Evolutionary conservation across 1,140 invertebrate genomes (phyloP), one percentile per base, ranked within the genome.

Genomic region (Drosophila leontia): DNA sequence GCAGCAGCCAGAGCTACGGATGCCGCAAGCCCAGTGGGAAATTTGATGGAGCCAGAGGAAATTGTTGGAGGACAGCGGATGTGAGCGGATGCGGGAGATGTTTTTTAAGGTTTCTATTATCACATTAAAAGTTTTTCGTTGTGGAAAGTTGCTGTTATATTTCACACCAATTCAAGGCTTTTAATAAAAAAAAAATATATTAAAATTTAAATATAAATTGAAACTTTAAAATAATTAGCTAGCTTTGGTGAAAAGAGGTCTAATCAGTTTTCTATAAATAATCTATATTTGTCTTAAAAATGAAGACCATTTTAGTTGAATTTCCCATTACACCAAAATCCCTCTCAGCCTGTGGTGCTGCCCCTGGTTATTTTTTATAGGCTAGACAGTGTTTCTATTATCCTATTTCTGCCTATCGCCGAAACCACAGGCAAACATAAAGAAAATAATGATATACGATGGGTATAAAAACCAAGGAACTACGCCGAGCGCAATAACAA

Each of bases 371-470:
- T 17, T 64, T 85, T 78, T 68, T 58, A 51, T 69, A 62, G 68
- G 67, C 61, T 72, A 77, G 76, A 51, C 68, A 51, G 44, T 86
- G 75, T 62, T 82, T 75, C 57, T 47, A 41, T 75, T 71, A 45
- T 74, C 68, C 78, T 78, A 78, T 82, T 75, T 75, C 67, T 63
- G 67, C 67, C 63, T 67, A 87, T 87, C 62, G 42, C 51, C 60
- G 44, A 56, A 45, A 59, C 79, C 83, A 65, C 83, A 86, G 59
- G 59, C 50, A 74, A 64, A 74, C 51, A 70, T 67, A 50, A 69
- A 55, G 44, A 57, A 82, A 83, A 87, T 86, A 80, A 86, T 86
- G 71, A 86, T 82, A 77, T 70, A 79, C 74, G 83, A 29, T 65
- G 79, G 68, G 63, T 29, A 75, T 59, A 87, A 80, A 67, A 80